These are phyloP conservation scores for Therioaphis trifolii DNA, from an alignment of 2,888 invertebrate species.

Conservation along the genomic window DNA sequence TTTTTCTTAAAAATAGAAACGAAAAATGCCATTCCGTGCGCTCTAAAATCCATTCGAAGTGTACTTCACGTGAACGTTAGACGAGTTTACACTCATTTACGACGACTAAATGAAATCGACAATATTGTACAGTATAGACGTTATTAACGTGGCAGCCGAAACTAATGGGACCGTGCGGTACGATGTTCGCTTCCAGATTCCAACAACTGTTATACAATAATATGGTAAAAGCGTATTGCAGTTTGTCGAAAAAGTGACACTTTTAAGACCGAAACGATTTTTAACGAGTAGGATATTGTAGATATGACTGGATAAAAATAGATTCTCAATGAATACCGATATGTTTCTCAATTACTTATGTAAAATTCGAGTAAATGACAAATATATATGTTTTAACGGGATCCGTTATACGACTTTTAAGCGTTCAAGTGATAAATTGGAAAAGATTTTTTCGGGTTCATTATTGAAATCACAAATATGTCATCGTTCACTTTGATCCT, in stretches of 20 bases:
- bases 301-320: constrained; percentile 6
- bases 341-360: constrained; percentile 2
- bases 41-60: no score
- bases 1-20: no score
- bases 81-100: no score
- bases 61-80: no score
- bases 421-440: background rate
- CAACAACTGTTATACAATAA: background rate
- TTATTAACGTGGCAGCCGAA: background rate
- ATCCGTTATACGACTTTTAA: background rate
- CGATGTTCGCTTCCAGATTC: constrained; percentile 2
- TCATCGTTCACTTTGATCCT: no score
- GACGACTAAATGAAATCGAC: background rate
- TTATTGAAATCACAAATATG: no score
- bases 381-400: background rate
- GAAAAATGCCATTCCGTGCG: no score
- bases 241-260: background rate
- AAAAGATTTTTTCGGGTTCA: no score
- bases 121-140: background rate
- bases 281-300: background rate
- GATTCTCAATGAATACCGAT: background rate
- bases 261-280: background rate
- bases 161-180: background rate
- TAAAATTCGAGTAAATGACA: background rate
- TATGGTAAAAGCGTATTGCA: background rate